phyloP scores from a whole-genome alignment of 2,888 invertebrate genomes.

The Scaptomyza flava region DNA sequence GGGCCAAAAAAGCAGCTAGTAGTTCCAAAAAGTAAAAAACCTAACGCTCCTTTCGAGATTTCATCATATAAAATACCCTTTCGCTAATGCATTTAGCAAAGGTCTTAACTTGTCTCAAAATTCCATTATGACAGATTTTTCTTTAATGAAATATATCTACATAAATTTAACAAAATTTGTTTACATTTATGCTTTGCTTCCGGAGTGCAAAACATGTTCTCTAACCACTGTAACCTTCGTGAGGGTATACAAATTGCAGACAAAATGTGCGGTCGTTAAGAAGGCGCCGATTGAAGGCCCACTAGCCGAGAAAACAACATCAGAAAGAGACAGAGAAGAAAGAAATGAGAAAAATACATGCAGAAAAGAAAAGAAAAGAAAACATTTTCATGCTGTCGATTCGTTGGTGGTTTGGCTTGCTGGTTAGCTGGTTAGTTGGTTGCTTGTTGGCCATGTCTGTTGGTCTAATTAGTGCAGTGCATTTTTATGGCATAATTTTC shows the following conservation, averaged over 20 bases:
- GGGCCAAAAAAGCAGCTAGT: not conserved
- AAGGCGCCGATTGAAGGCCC: slow-evolving; percentile 40
- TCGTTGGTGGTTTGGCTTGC: slow-evolving; percentile 28
- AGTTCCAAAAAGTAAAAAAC: not conserved
- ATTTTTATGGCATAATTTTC: slow-evolving; percentile 78
- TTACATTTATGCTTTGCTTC: too few relatives aligned
- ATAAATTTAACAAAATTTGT: too few relatives aligned
- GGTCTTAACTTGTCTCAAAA: too few relatives aligned
- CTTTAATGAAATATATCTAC: too few relatives aligned
- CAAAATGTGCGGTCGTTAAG: slow-evolving; percentile 35
- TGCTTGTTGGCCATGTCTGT: slow-evolving; percentile 64
- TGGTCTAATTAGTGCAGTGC: slow-evolving; percentile 76
- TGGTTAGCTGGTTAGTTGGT: slow-evolving; percentile 9
- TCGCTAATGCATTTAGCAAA: too few relatives aligned
- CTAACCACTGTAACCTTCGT: not conserved
- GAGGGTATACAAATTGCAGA: slow-evolving; percentile 24
- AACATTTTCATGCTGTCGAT: slow-evolving; percentile 41
- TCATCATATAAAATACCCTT: slow-evolving; percentile 16
- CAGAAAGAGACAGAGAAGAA: not conserved
- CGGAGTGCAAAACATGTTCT: not conserved
- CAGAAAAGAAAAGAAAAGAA: not conserved
- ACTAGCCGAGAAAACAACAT: slow-evolving; percentile 9
- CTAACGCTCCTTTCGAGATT: not conserved
- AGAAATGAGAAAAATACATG: not conserved
- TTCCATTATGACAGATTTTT: too few relatives aligned